phyloP scores from a whole-genome alignment of 2,113 vertebrate species.

The Megaptera novaeangliae region DNA sequence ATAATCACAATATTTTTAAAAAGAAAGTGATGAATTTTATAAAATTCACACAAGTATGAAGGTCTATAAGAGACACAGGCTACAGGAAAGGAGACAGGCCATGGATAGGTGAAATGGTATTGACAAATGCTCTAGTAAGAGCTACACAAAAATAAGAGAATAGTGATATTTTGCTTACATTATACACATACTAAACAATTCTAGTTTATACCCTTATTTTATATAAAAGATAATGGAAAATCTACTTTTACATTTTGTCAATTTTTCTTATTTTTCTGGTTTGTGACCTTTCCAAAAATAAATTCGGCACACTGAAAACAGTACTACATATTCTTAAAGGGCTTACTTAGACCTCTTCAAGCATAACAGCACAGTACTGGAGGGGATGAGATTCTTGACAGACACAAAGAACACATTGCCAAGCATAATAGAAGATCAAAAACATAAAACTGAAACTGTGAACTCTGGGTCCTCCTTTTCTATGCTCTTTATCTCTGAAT shows the following conservation, averaged over 20 bases:
- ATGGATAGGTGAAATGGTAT: not conserved
- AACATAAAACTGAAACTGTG: not conserved
- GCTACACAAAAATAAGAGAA: not conserved
- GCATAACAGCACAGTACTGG: not conserved
- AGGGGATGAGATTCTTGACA: not conserved
- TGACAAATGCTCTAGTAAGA: not conserved
- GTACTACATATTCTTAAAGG: not conserved
- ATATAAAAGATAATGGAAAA: not conserved
- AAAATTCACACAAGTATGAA: not conserved
- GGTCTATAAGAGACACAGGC: not conserved
- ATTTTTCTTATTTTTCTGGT: not conserved
- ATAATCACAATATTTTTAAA: not conserved
- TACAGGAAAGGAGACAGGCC: not conserved
- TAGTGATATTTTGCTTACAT: not conserved
- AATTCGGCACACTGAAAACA: not conserved
- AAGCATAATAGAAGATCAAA: not conserved
- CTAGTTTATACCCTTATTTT: not conserved
- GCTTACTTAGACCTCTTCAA: not conserved
- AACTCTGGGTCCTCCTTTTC: not conserved
- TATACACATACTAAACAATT: not conserved
- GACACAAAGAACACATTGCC: not conserved
- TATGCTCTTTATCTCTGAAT: not conserved
- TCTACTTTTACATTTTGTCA: not conserved
- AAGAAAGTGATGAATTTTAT: not conserved
- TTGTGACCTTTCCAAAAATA: not conserved